phyloP scores from a whole-genome alignment of 2,797 vertebrate species.

The Acanthis flammea region DNA sequence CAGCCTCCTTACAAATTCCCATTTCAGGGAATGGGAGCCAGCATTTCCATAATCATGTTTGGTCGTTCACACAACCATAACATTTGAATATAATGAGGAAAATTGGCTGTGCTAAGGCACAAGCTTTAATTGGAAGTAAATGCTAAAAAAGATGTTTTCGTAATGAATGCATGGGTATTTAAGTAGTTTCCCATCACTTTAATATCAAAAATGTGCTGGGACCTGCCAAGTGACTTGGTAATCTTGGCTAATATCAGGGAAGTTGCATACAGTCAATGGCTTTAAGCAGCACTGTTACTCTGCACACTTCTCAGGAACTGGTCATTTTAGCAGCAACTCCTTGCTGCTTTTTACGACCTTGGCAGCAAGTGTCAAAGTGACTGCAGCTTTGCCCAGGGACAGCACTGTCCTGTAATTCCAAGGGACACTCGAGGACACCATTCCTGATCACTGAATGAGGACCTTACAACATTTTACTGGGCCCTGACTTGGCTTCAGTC shows the following conservation, averaged over 20 bases:
- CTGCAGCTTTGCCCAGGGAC: not conserved
- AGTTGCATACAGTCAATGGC: not conserved
- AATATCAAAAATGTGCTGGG: not conserved
- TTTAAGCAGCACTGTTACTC: not conserved
- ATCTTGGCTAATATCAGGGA: not conserved
- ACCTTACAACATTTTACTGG: not conserved
- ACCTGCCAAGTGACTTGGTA: not conserved
- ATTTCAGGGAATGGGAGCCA: not conserved
- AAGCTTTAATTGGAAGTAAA: conserved; percentile 26
- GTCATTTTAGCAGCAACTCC: not conserved
- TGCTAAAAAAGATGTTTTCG: conserved; percentile 40
- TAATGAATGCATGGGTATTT: not conserved
- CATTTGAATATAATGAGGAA: conserved; percentile 1
- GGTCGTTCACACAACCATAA: not conserved
- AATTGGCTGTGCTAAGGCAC: not conserved
- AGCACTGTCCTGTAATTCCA: not conserved
- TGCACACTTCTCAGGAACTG: not conserved
- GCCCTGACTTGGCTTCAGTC: not conserved
- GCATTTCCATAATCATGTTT: not conserved
- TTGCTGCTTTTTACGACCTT: not conserved
- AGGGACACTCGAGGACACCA: not conserved
- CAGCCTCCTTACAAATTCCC: not conserved
- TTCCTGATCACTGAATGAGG: not conserved
- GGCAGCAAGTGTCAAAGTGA: not conserved
- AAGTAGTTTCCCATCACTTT: conserved; percentile 22